These are phyloP conservation scores for Oedothorax gibbosus DNA, from an alignment of 1,140 invertebrate genomes.

Conservation along the genomic window DNA sequence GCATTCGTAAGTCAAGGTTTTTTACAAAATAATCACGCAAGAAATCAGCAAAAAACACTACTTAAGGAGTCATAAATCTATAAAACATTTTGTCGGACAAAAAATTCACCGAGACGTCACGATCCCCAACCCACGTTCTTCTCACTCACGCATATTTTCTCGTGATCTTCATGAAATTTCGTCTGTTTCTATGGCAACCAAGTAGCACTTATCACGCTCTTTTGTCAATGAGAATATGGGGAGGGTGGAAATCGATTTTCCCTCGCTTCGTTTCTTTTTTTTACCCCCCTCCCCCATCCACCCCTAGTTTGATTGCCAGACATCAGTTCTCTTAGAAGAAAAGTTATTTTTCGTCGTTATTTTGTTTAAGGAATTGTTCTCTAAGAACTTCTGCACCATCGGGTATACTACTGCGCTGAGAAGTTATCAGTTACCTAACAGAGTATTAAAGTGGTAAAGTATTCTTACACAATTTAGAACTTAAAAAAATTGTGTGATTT, in stretches of 20 bases:
- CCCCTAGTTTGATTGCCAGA: background rate
- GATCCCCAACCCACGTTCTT: background rate
- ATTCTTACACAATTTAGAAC: no score
- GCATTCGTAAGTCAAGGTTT: no score
- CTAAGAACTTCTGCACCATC: no score
- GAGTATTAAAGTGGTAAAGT: no score
- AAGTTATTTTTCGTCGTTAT: no score
- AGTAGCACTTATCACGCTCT: conserved; percentile 13
- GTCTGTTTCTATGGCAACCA: background rate
- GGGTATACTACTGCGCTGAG: no score
- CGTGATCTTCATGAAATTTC: conserved; percentile 20
- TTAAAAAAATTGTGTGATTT: no score
- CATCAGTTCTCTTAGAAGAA: no score
- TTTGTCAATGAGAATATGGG: conserved; percentile 4
- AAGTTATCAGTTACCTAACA: no score
- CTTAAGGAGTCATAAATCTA: background rate
- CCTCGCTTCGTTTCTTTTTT: background rate
- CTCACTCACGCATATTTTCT: conserved; percentile 1
- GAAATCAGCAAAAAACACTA: no score
- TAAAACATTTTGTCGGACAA: conserved; percentile 2
- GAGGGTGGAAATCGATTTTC: conserved; percentile 16
- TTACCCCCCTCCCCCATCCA: background rate
- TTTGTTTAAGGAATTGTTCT: no score
- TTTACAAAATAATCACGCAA: no score
- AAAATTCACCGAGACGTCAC: conserved; percentile 6